These are phyloP conservation scores for Trimorus sp. DNA, from an alignment of 2,888 invertebrate genomes.

Conservation along the genomic window DNA sequence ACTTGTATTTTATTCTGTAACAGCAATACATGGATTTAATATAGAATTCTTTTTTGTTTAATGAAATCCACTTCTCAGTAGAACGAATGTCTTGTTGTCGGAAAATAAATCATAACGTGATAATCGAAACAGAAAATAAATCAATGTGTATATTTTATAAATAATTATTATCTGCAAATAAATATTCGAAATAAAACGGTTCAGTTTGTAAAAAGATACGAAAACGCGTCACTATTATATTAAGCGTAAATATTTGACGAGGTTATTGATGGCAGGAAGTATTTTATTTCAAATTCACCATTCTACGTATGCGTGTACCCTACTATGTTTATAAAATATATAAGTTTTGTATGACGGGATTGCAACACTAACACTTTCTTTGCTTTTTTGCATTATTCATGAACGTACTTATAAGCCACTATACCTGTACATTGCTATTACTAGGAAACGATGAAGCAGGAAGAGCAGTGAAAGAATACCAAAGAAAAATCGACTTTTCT, in stretches of 20 bases:
- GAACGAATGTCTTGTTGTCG: too few species aligned
- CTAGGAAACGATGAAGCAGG: constrained; percentile 45
- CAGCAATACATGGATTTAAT: too few species aligned
- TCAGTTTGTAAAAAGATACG: neutral
- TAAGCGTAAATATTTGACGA: neutral
- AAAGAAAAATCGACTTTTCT: constrained; percentile 59
- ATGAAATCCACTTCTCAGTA: too few species aligned
- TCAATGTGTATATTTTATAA: too few species aligned
- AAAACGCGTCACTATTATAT: neutral
- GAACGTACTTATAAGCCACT: constrained; percentile 76
- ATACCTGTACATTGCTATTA: constrained; percentile 63
- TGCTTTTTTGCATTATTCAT: constrained; percentile 79
- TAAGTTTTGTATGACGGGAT: constrained; percentile 71
- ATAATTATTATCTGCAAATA: too few species aligned
- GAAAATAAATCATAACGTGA: too few species aligned
- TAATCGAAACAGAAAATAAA: too few species aligned
- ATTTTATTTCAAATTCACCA: constrained; percentile 22
- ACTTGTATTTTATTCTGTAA: too few species aligned
- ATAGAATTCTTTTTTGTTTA: too few species aligned
- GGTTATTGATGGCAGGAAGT: neutral
- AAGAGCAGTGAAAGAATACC: constrained; percentile 40
- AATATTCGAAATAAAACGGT: neutral
- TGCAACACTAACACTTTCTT: constrained; percentile 74
- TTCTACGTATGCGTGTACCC: constrained; percentile 12
- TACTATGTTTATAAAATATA: constrained; percentile 73